Base-by-base conservation (phyloP, 2,113 vertebrate species). In the Atherinomorus stipes region DNA sequence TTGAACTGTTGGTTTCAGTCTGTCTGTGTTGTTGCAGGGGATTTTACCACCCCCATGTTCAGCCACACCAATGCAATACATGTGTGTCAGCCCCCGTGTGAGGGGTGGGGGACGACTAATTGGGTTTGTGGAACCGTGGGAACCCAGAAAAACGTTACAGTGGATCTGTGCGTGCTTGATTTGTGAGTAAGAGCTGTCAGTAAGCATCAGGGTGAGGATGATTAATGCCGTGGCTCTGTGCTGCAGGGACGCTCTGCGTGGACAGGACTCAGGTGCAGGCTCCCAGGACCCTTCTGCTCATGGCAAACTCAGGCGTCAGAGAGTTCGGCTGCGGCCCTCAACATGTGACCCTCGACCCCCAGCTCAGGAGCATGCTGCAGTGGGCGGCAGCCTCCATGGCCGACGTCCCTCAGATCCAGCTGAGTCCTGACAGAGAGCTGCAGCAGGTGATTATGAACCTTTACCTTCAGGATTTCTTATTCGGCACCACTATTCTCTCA, bases 381-480 rank as follows among this genome's bases (percentile, higher is more conserved):
- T 99, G 98, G 98, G 93, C 94, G 2, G 93, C 95, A 1, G 96
- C 96, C 75, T 99, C 98, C n/a, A 94, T 98, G 78, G 91, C 90
- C 3, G 96, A 95, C 23, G 69, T 96, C 50, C 79, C 94, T 16
- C 88, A 94, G 44, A 91, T 99, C 79, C 93, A 94, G 80, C 94
- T 98, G 47, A 88, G 71, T 15, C 92, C 94, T 0, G 92, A 94
- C 49, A 91, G 88, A 74, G 97, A 97, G 19, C 94, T 98, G 0
- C 90, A 94, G 62, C 92, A 92, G 86, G 98, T 99, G 87, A 96
- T 26, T 26, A 22, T 34, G 15, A 23, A 28, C 9, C 2, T 25
- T 16, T 51, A 7, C 79, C 3, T 44, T 47, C 15, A 21, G 42
- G 23, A 15, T 73, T 64, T 67, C n/a, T 50, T 10, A 58, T 61